Percentiles rank a stretch among this genome's conserved stretches.
Evolutionary conservation across 2,797 vertebrate genomes (phyloP).

Genomic region (Tarsius wallacei): DNA sequence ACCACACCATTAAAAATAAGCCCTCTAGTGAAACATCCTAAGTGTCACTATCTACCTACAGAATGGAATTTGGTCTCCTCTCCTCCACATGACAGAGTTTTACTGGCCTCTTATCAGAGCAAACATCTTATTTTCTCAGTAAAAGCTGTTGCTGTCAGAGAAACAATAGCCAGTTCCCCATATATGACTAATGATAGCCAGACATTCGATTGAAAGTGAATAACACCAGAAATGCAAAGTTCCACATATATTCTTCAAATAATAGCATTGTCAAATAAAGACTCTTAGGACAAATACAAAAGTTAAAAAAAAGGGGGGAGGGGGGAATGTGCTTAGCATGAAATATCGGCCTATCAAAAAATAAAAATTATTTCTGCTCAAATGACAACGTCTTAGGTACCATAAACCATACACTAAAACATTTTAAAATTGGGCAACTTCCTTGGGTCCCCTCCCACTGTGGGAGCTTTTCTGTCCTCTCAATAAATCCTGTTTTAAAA

Average conservation of each 20-base stretch:
- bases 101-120: background rate
- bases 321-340: background rate
- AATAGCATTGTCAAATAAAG: background rate
- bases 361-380: background rate
- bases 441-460: too few species aligned
- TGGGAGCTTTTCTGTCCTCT: too few species aligned
- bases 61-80: background rate
- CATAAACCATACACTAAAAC: background rate
- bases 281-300: background rate
- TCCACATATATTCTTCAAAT: background rate
- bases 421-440: background rate
- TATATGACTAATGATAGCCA: constrained; percentile 1
- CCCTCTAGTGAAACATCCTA: background rate
- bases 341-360: background rate
- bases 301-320: background rate
- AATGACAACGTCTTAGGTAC: background rate
- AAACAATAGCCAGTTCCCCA: constrained; percentile 37
- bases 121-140: constrained; percentile 60
- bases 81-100: background rate
- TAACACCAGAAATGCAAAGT: constrained; percentile 27
- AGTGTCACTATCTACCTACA: background rate
- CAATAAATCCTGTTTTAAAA: too few species aligned
- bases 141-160: constrained; percentile 37
- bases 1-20: constrained; percentile 6
- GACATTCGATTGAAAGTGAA: constrained; percentile 47